Evolutionary conservation across 37 sponge, comb jelly and placozoan genomes (phyloP).

Genomic region (Ephydatia muelleri): DNA sequence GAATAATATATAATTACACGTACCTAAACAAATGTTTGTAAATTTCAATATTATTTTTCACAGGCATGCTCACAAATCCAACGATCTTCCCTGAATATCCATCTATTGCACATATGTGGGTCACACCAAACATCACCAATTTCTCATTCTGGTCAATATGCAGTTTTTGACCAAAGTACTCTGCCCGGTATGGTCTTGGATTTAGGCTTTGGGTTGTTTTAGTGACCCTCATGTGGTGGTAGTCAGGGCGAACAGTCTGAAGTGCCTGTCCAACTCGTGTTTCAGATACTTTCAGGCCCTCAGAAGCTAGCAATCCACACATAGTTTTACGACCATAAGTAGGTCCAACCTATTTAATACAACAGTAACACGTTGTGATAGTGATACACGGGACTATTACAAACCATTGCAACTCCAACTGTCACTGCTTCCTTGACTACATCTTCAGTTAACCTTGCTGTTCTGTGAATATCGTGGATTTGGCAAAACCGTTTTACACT

Average conservation of each 20-base stretch:
- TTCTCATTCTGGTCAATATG: slow-evolving; percentile 79
- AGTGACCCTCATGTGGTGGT: no score
- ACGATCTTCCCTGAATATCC: slow-evolving; percentile 64
- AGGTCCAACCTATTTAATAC: no score
- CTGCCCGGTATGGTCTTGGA: no score
- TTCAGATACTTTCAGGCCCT: slow-evolving; percentile 18
- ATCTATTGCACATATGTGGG: slow-evolving; percentile 54
- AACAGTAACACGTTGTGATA: no score
- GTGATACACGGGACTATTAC: no score
- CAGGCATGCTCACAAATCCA: slow-evolving; percentile 36
- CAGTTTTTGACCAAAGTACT: slow-evolving; percentile 70
- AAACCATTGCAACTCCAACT: no score
- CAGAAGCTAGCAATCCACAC: slow-evolving; percentile 24
- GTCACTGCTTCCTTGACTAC: no score
- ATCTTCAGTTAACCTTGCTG: no score
- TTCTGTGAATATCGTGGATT: no score
- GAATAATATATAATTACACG: background rate
- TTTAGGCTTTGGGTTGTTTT: slow-evolving; percentile 17
- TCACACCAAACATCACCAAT: slow-evolving; percentile 70
- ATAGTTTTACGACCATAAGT: slow-evolving; percentile 15
- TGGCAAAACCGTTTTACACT: no score
- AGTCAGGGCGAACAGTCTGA: slow-evolving; percentile 18
- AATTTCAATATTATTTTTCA: slow-evolving; percentile 61
- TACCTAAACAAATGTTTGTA: slow-evolving; percentile 45
- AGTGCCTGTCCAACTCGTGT: slow-evolving; percentile 27